Evolutionary conservation across 2,797 vertebrate genomes (phyloP).

Genomic region (Furcifer pardalis): DNA sequence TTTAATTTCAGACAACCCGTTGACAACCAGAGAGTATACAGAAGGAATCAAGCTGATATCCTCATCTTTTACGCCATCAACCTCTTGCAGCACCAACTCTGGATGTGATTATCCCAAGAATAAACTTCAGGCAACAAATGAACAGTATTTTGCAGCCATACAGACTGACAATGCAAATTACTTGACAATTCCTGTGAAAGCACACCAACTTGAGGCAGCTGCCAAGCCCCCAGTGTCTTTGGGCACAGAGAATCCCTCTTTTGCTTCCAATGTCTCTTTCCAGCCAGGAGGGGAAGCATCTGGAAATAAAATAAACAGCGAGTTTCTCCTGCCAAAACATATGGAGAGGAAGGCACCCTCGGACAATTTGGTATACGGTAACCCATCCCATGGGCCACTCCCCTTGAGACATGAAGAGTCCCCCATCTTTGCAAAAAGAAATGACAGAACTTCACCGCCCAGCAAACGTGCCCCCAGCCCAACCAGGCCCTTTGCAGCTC

Average conservation of each 20-base stretch:
- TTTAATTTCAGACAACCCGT: fast-evolving
- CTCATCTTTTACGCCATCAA: constrained; percentile 42
- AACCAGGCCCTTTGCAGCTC: constrained; percentile 55
- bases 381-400: constrained; percentile 23
- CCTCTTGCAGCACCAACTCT: not conserved
- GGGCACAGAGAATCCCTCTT: fast-evolving
- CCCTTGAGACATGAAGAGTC: constrained; percentile 10
- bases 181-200: constrained; percentile 63
- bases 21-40: constrained; percentile 21
- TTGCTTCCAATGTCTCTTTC: not conserved
- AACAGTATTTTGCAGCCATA: constrained; percentile 19
- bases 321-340: not conserved
- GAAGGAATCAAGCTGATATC: constrained; percentile 66
- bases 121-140: fast-evolving
- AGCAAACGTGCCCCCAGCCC: constrained; percentile 76
- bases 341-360: not conserved
- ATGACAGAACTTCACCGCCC: constrained; percentile 70
- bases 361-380: fast-evolving
- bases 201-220: not conserved
- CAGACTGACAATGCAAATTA: constrained; percentile 55
- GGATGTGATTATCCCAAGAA: not conserved
- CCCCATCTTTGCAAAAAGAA: constrained; percentile 75
- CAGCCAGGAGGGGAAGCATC: not conserved
- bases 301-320: constrained; percentile 27
- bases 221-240: constrained; percentile 12